Evolutionary conservation across 1,140 invertebrate species (phyloP), one percentile per base, ranked within the genome.

Genomic region (Mamestra configurata): DNA sequence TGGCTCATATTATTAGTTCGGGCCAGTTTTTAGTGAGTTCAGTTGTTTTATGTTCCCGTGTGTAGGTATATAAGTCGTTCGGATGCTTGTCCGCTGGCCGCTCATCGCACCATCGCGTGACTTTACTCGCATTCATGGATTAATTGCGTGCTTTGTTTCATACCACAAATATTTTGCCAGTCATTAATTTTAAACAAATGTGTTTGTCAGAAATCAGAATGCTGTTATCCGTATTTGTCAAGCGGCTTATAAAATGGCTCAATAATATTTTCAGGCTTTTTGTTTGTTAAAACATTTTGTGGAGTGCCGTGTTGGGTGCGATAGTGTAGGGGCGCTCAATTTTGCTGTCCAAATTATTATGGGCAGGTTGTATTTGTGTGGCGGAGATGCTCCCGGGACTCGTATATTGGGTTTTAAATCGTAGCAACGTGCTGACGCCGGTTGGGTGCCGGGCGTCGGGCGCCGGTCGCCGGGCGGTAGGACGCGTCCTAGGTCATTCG

Each of bases 321-420:
- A 8, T 15, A 13, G 20, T 70, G 66, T 27, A 8, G n/a, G 6
- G 20, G 40, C 40, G 2, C 20, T 70, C 40, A 70, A 46, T 70
- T 70, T 70, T 13, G 40, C 8, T 24, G 37, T 46, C 13, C 37
- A 70, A 49, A 49, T 46, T 70, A 46, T 70, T 70, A 70, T 70
- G 37, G 27, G 66, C 66, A 46, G 22, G 66, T 70, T 53, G 46
- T 8, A 24, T 53, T 71, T 51, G 68, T 53, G 27, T 7, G 20
- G 15, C 22, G 49, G 46, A n/a, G 43, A 24, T 35, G 49, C 68
- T 71, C 68, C 18, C 68, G 46, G 68, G 68, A 71, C 68, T 71
- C 68, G 46, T 71, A 71, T 71, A 53, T 71, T 53, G 68, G 68
- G 68, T 53, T 71, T 71, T 71, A 71, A 71, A 71, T 71, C 40